phyloP scores from a whole-genome alignment of 2,113 vertebrate genomes.

The Strigops habroptila region DNA sequence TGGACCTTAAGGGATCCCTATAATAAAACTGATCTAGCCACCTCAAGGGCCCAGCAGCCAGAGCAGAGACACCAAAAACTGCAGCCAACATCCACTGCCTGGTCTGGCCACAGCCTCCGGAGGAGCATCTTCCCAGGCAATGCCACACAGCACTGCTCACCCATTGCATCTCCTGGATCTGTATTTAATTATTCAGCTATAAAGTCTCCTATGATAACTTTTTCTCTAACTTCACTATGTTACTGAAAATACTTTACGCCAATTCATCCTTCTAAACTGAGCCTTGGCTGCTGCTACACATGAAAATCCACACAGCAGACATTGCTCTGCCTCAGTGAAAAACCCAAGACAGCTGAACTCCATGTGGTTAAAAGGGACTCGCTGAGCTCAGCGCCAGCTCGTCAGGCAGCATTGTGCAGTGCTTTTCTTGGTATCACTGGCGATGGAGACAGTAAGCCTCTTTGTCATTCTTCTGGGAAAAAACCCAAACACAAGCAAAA shows the following conservation, averaged over 20 bases:
- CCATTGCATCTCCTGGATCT: neutral
- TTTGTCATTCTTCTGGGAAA: neutral
- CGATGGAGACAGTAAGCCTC: neutral
- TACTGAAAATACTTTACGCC: neutral
- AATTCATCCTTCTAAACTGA: neutral
- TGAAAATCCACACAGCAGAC: rapidly evolving
- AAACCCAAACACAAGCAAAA: neutral
- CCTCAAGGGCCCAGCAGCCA: neutral
- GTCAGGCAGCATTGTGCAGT: neutral
- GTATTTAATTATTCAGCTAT: neutral
- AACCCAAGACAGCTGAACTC: neutral
- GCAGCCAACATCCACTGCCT: neutral
- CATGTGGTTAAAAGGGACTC: neutral
- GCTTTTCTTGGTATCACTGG: neutral
- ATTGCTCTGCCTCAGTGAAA: neutral
- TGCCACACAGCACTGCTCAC: neutral
- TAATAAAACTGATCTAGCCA: neutral
- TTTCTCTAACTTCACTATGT: neutral
- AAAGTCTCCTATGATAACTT: neutral
- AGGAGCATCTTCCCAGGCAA: neutral
- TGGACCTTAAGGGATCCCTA: neutral
- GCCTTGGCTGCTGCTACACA: neutral
- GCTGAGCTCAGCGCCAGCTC: neutral
- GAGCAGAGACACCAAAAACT: neutral
- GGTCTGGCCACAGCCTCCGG: neutral